Percentiles rank a stretch among this genome's conserved stretches.
phyloP scores from a whole-genome alignment of 2,888 invertebrate genomes.

The Octonoba sinensis region DNA sequence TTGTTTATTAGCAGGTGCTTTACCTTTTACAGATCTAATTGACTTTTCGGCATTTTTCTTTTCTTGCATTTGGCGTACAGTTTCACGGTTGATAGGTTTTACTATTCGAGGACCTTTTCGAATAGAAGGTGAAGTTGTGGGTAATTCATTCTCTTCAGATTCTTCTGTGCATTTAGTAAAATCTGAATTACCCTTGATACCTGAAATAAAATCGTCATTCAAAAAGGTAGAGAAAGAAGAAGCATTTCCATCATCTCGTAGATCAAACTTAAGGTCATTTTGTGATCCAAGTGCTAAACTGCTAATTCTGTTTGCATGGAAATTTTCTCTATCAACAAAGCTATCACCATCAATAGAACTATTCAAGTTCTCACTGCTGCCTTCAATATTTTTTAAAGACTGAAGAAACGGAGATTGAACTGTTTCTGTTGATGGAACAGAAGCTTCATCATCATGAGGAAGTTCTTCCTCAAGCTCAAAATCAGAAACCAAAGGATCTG shows the following conservation, averaged over 20 bases:
- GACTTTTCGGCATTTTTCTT: slow-evolving; percentile 59
- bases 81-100: slow-evolving; percentile 71
- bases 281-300: slow-evolving; percentile 35
- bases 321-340: slow-evolving; percentile 23
- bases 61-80: slow-evolving; percentile 62
- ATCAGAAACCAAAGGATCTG: slow-evolving; percentile 76
- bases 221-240: slow-evolving; percentile 18
- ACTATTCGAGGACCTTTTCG: slow-evolving; percentile 73
- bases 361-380: slow-evolving; percentile 60
- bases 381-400: slow-evolving; percentile 20
- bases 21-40: slow-evolving; percentile 48
- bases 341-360: slow-evolving; percentile 53
- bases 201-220: slow-evolving; percentile 35
- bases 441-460: slow-evolving; percentile 66
- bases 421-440: slow-evolving; percentile 72
- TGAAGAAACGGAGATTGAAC: slow-evolving; percentile 75
- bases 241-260: slow-evolving; percentile 1
- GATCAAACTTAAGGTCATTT: slow-evolving; percentile 5
- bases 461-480: slow-evolving; percentile 72
- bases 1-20: slow-evolving; percentile 22
- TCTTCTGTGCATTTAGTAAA: slow-evolving; percentile 22
- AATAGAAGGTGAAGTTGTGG: background rate
- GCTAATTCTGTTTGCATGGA: slow-evolving; percentile 33
- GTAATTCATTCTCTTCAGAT: slow-evolving; percentile 75
- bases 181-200: slow-evolving; percentile 14